Evolutionary conservation across 2,888 invertebrate species (phyloP), one percentile per base, ranked within the genome.

Genomic region (Beris chalybata): DNA sequence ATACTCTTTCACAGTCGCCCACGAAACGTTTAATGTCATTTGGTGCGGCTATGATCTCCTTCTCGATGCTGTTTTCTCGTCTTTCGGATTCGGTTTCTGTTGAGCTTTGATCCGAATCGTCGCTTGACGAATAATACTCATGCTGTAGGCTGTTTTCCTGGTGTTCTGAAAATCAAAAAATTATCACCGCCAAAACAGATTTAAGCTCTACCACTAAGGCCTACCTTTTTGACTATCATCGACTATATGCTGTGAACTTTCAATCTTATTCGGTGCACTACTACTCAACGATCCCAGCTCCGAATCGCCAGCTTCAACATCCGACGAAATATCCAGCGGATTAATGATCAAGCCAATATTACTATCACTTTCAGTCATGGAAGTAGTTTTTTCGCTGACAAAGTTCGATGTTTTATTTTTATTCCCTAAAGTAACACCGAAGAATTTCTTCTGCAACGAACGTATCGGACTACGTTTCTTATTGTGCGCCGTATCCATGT

Each of bases 271-370:
- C 9, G 64, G 48, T 4, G 64, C 54, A 50, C 65, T 57, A 58
- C 57, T 57, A 50, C 65, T 58, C 9, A 65, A 47, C 5, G 57
- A 65, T 4, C 50, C 57, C 75, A 45, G 45, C 43, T 69, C 69
- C 22, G 75, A 70, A 45, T 78, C 77, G 0, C 74, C 77, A 2
- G 69, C 69, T 65, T 80, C 78, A 66, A 79, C 75, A 67, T 80
- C 81, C 5, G 77, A 74, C 0, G 79, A 76, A 70, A 75, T 77
- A 67, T 80, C 80, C 2, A 89, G 81, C 4, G 87, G 87, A 74
- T 90, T 90, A 52, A 90, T 85, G 65, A 88, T 85, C 48, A 90
- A 83, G 5, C 87, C 85, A 22, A 89, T 85, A 66, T 85, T 85
- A 15, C 82, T 79, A 0, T 59, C 32, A 29, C 67, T 67, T 57